phyloP scores from a whole-genome alignment of 2,888 invertebrate species.

The Hydraecia micacea region DNA sequence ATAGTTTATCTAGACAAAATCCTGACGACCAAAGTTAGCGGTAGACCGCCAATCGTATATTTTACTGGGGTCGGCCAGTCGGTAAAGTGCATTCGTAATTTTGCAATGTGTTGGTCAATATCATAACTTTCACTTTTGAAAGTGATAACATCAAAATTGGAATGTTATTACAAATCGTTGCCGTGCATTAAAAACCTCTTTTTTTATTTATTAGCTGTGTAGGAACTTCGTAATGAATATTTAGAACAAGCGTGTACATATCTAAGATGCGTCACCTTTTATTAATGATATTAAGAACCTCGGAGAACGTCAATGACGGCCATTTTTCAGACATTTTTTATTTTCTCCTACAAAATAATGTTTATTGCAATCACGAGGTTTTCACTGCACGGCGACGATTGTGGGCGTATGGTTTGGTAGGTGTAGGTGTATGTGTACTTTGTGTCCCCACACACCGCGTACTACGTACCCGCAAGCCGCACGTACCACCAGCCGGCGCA shows the following conservation, averaged over 20 bases:
- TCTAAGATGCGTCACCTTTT: neutral
- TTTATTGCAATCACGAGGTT: neutral
- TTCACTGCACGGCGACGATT: neutral
- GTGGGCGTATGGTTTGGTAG: neutral
- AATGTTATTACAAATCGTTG: slow-evolving; percentile 17
- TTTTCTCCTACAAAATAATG: neutral
- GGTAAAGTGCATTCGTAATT: neutral
- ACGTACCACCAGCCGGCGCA: slow-evolving; percentile 99
- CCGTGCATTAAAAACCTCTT: neutral
- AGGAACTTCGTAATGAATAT: neutral
- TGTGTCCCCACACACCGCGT: neutral
- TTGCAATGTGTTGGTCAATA: slow-evolving; percentile 23
- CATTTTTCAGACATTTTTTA: neutral
- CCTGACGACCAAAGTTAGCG: neutral
- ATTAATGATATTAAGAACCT: neutral
- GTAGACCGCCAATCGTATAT: neutral
- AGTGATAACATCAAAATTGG: neutral
- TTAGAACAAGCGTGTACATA: neutral
- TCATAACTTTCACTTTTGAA: slow-evolving; percentile 38
- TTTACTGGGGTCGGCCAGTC: neutral
- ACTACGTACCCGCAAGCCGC: slow-evolving; percentile 92
- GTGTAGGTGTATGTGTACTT: neutral
- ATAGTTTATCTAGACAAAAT: neutral
- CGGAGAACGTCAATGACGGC: neutral
- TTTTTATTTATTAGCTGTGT: neutral